These are phyloP conservation scores for Siphonodentalium dalli DNA, from an alignment of 2,888 invertebrate species.

Conservation along the genomic window DNA sequence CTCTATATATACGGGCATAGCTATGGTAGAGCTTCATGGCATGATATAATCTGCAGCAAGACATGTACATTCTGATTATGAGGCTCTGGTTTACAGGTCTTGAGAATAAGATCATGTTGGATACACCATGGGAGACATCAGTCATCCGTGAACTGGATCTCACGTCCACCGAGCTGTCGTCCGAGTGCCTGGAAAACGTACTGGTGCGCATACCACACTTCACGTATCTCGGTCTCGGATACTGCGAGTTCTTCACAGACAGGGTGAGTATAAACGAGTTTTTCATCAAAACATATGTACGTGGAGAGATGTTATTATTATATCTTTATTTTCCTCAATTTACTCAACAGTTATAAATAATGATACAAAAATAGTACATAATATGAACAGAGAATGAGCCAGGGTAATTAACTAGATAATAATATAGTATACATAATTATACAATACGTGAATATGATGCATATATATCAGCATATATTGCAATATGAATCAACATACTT, in stretches of 20 bases:
- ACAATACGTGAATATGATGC: too few species aligned
- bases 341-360: too few species aligned
- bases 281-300: too few species aligned
- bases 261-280: slow-evolving; percentile 73
- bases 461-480: neutral
- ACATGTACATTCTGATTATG: neutral
- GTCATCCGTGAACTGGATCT: slow-evolving; percentile 90
- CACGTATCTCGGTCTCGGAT: slow-evolving; percentile 88
- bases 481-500: neutral
- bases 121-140: slow-evolving; percentile 99
- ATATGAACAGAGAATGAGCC: too few species aligned
- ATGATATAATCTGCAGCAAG: neutral
- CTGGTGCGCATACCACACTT: slow-evolving; percentile 82
- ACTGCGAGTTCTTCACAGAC: slow-evolving; percentile 97
- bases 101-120: slow-evolving; percentile 89
- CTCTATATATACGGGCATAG: too few species aligned
- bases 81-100: slow-evolving; percentile 72
- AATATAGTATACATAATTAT: too few species aligned
- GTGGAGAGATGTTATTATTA: too few species aligned
- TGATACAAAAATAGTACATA: too few species aligned
- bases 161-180: slow-evolving; percentile 93
- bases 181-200: slow-evolving; percentile 92
- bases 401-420: too few species aligned
- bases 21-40: too few species aligned
- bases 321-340: too few species aligned